Evolutionary conservation across 2,888 invertebrate species (phyloP).

Genomic region (Lasioglossum leucozonium): DNA sequence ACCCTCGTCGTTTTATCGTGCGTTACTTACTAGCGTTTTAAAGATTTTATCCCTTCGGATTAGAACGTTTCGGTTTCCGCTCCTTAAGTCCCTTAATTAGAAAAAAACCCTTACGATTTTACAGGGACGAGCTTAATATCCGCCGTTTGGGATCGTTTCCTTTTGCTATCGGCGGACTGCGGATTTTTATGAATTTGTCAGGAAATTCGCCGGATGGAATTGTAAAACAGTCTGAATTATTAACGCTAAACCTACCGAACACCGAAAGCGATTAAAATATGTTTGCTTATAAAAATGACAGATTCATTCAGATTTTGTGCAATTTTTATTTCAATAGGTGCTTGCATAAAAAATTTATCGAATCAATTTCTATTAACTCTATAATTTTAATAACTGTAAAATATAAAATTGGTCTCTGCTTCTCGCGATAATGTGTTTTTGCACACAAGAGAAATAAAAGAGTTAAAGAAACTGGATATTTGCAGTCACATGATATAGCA

Average conservation of each 20-base stretch:
- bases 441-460: neutral
- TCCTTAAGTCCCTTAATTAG: neutral
- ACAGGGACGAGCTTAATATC: neutral
- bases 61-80: neutral
- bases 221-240: no score
- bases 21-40: constrained; percentile 11
- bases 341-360: no score
- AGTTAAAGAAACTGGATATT: neutral
- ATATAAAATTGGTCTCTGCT: no score
- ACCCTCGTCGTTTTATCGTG: neutral
- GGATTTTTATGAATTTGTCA: neutral
- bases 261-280: no score
- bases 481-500: neutral
- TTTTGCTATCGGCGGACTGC: neutral
- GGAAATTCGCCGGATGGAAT: neutral
- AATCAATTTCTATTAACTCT: no score
- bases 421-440: neutral
- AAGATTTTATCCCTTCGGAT: constrained; percentile 20
- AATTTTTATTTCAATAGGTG: no score
- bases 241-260: no score
- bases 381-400: no score
- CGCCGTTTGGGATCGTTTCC: neutral
- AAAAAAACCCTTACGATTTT: neutral
- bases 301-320: no score
- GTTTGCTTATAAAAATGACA: no score